Evolutionary conservation across 2,888 invertebrate species (phyloP), one percentile per base, ranked within the genome.

Genomic region (Thymelicus lineola): DNA sequence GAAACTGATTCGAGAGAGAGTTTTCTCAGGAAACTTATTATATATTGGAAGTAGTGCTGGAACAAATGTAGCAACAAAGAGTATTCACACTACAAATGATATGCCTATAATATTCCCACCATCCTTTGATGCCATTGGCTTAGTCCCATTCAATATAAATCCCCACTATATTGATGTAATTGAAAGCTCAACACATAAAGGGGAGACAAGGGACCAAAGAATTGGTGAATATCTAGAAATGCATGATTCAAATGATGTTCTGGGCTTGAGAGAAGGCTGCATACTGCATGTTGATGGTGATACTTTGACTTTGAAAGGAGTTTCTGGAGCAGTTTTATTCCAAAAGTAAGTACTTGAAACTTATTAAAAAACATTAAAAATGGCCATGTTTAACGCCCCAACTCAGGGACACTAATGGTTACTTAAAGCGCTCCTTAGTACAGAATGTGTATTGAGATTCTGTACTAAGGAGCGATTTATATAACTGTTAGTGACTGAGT

Each of bases 61-160:
- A 58, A 97, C 97, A 14, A 98, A 97, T 93, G 96, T 97, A 14
- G 96, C 97, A 10, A 97, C 97, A 1, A 91, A 92, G 75, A 96
- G 96, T 75, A 97, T 98, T 77, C 94, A 96, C 79, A 97, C 97
- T 6, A 97, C 97, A 60, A 98, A 98, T 91, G 97, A 98, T 83
- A 97, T 98, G 97, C 98, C 97, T 5, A 97, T 98, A 70, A 95
- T 95, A n/a, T 95, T 95, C 84, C 97, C 97, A 53, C 96, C 97
- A 36, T 94, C 94, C 63, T 96, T 97, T 87, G 91, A 95, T 74
- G 97, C 96, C 0, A 91, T 97, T 59, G 93, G 94, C 48, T 91
- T 97, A 67, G 95, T 97, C 14, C 96, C 97, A 6, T 97, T 97
- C 84, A 97, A 97, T 84, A 97, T 97, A 71, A 98, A 98, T 86